These are phyloP conservation scores for Cacoxenus indagator DNA, from an alignment of 2,888 invertebrate genomes.

Conservation along the genomic window DNA sequence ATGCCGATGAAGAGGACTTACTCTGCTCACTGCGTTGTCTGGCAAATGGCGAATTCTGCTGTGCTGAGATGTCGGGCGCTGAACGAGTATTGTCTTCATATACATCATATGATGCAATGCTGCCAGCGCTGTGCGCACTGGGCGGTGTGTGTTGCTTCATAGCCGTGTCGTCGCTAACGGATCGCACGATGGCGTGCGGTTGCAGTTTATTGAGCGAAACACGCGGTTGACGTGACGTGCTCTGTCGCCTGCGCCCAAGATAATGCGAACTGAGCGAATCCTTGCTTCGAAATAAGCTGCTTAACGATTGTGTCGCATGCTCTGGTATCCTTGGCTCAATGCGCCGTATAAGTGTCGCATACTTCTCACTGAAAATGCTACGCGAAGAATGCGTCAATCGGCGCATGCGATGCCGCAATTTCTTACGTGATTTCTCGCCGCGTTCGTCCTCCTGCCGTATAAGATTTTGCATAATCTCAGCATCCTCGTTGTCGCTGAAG, in stretches of 20 bases:
- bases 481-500: constrained; percentile 56
- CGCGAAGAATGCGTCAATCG: constrained; percentile 76
- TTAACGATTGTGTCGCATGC: constrained; percentile 71
- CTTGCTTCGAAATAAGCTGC: constrained; percentile 72
- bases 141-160: constrained; percentile 37
- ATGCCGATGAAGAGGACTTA: constrained; percentile 20
- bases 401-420: constrained; percentile 75
- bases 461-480: constrained; percentile 68
- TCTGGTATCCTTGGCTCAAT: constrained; percentile 62
- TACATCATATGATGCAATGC: constrained; percentile 36
- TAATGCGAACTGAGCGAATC: constrained; percentile 24
- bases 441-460: constrained; percentile 76
- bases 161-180: constrained; percentile 62
- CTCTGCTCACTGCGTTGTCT: not conserved
- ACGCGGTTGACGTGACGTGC: constrained; percentile 30
- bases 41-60: constrained; percentile 25
- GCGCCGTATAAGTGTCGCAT: constrained; percentile 74
- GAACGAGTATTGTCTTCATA: constrained; percentile 57
- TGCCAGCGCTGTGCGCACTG: not conserved
- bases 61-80: constrained; percentile 51
- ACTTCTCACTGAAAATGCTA: constrained; percentile 76
- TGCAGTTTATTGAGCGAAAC: constrained; percentile 33
- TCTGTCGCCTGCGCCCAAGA: constrained; percentile 44
- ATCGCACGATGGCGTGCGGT: constrained; percentile 54
- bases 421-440: constrained; percentile 71